These are phyloP conservation scores for Xenopus petersii DNA, from an alignment of 2,797 vertebrate genomes.

Conservation along the genomic window DNA sequence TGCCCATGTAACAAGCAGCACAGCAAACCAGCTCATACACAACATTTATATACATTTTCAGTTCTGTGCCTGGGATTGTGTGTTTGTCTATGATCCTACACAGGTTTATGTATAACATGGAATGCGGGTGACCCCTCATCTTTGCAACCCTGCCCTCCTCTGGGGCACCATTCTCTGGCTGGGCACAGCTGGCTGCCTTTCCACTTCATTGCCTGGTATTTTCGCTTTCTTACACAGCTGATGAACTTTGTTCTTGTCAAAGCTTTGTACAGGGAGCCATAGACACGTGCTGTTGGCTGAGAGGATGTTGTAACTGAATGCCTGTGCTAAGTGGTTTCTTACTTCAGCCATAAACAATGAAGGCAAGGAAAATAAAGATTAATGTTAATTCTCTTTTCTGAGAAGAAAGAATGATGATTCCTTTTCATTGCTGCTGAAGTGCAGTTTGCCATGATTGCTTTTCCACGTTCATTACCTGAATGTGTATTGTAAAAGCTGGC, in stretches of 20 bases:
- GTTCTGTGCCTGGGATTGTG: too few species aligned
- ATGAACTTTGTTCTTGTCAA: conserved; percentile 38
- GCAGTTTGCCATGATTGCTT: conserved; percentile 16
- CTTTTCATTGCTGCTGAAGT: conserved; percentile 17
- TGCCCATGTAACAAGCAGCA: too few species aligned
- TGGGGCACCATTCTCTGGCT: background rate
- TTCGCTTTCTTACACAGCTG: conserved; percentile 20
- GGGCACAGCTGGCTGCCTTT: conserved; percentile 27
- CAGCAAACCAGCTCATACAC: too few species aligned
- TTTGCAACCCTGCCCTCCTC: conserved; percentile 17
- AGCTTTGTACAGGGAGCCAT: conserved; percentile 22
- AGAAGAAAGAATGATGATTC: conserved; percentile 26
- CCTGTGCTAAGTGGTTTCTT: conserved; percentile 24
- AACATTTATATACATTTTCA: too few species aligned
- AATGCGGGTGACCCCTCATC: conserved; percentile 13
- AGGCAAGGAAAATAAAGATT: conserved; percentile 13
- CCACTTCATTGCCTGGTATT: background rate
- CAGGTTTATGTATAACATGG: background rate
- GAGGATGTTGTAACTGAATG: conserved; percentile 21
- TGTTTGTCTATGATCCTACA: too few species aligned
- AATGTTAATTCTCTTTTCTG: conserved; percentile 11
- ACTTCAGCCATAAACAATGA: conserved; percentile 28
- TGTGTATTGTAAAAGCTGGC: conserved; percentile 7
- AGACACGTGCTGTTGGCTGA: conserved; percentile 1
- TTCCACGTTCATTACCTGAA: conserved; percentile 20